Conservation (phyloP, 1,140 invertebrate genomes). For the Lucilia sericata region DNA sequence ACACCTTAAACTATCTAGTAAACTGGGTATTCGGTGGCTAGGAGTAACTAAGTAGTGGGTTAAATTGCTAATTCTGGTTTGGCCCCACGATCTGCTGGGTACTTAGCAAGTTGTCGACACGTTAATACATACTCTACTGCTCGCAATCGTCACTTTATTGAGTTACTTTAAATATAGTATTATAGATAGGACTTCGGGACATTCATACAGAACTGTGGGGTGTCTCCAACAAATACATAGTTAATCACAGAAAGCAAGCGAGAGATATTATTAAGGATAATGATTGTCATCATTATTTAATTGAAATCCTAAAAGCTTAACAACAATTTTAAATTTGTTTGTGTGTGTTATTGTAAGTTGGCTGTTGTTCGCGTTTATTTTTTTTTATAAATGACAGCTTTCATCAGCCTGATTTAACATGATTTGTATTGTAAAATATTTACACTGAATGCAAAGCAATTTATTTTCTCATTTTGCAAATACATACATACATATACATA, state of each 20-base stretch:
- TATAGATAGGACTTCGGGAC: no score
- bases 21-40: no score
- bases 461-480: background rate
- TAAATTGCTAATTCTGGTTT: no score
- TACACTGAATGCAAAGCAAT: conserved; percentile 9
- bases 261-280: conserved; percentile 30
- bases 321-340: background rate
- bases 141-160: no score
- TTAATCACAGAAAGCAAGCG: background rate
- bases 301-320: conserved; percentile 43
- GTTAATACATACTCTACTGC: no score
- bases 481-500: background rate
- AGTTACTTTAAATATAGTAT: no score
- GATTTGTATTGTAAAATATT: conserved; percentile 29
- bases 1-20: no score
- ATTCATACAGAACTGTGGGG: no score
- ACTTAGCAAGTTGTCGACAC: no score
- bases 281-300: conserved; percentile 39
- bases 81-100: no score
- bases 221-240: background rate
- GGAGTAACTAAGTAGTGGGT: no score
- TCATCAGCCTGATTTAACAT: conserved; percentile 21
- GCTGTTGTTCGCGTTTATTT: background rate
- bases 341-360: background rate
- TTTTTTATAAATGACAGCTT: conserved; percentile 32